Base-by-base conservation (phyloP, 2,888 invertebrate genomes). In the Conops quadrifasciatus region DNA sequence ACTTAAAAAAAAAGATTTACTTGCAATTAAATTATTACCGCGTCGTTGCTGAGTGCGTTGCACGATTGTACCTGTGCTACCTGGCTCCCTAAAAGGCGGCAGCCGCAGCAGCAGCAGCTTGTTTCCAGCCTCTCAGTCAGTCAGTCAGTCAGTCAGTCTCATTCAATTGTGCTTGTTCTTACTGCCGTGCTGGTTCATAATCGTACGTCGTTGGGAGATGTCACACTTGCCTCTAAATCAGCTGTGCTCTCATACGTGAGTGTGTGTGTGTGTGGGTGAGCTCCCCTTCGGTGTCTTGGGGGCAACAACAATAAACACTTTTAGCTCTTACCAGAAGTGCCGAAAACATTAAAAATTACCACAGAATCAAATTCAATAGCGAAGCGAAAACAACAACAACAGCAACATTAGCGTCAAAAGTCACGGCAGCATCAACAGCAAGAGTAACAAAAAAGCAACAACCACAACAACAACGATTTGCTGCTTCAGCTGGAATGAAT, bases 1-100 rank as follows among this genome's bases (percentile, higher is more conserved):
- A 36, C 4, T 36, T 7, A 36, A 4, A 58, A 28, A 49, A 19
- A 3, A 59, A 16, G 45, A 63, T 28, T 63, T 47, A 21, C 13
- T 26, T 47, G 63, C 63, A 65, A 65, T 65, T 65, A 9, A 49
- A 65, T 65, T 30, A 49, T 26, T 28, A 26, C 15, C 51, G 7
- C 49, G 51, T 30, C 49, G 26, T 49, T 28, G 19, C 7, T 63
- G 45, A 47, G 47, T 36, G 36, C 36, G 36, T 36, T 36, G 36
- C 36, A 36, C 36, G 36, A 4, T 9, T 36, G 36, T 36, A 36
- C 36, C 36, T 36, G 36, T 36, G 4, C 9, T 9, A 4, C 36
- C 9, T 36, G n/a, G n/a, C n/a, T n/a, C 21, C 11, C 21, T 26
- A 26, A 16, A 13, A 58, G 28, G 24, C 26, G 16, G 28, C 24